Percentiles rank a stretch among this genome's conserved stretches.
Conservation (phyloP, 2,113 vertebrate genomes). For the Verasper variegatus region DNA sequence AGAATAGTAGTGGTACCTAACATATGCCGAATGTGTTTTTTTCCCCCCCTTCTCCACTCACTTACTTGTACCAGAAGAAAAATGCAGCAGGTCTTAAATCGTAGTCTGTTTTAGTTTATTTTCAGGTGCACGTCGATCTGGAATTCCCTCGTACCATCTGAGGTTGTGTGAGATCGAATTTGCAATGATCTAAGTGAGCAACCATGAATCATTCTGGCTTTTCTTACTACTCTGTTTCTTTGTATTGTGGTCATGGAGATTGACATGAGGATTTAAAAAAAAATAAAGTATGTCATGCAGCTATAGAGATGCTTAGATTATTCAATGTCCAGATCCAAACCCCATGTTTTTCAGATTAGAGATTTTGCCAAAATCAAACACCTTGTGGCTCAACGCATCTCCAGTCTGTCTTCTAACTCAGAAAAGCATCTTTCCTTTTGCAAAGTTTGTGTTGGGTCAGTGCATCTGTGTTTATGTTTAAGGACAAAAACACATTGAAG, state of each 20-base stretch:
- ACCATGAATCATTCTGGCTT: slow-evolving; percentile 30
- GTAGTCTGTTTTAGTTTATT: slow-evolving; percentile 76
- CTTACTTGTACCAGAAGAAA: slow-evolving; percentile 38
- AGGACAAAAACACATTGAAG: slow-evolving; percentile 47
- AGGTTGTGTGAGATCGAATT: slow-evolving; percentile 42
- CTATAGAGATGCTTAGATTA: slow-evolving; percentile 5
- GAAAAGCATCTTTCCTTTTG: slow-evolving; percentile 8
- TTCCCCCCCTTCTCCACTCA: background rate
- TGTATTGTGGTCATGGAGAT: slow-evolving; percentile 8
- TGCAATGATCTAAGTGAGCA: slow-evolving; percentile 38
- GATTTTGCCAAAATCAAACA: background rate
- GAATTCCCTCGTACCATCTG: slow-evolving; percentile 52
- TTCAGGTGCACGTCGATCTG: slow-evolving; percentile 71
- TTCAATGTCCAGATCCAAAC: background rate
- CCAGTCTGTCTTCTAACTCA: background rate
- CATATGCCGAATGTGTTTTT: slow-evolving; percentile 40
- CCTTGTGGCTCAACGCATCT: slow-evolving; percentile 10
- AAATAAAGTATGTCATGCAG: background rate
- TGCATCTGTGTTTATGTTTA: slow-evolving; percentile 19
- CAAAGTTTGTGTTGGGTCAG: slow-evolving; percentile 3
- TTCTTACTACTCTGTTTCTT: slow-evolving; percentile 12
- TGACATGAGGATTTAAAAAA: background rate
- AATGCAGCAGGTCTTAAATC: slow-evolving; percentile 51
- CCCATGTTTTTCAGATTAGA: background rate
- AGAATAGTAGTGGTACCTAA: slow-evolving; percentile 58